These are phyloP conservation scores for Salvelinus sp. DNA, from an alignment of 2,113 vertebrate genomes.

Conservation along the genomic window DNA sequence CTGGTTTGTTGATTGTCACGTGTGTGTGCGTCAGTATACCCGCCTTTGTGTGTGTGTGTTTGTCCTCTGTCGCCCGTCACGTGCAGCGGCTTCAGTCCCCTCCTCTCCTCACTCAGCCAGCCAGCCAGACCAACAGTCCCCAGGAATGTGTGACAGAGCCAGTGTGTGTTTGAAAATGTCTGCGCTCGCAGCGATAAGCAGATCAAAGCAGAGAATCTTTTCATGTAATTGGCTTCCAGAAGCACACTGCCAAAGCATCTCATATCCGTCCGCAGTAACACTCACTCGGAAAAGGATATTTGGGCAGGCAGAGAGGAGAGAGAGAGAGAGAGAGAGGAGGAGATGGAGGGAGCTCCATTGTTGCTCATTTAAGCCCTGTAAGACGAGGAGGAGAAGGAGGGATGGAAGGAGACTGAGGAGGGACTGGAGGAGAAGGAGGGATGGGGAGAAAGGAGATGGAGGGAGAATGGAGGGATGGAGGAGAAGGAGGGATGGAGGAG, in stretches of 20 bases:
- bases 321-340: slow-evolving; percentile 9
- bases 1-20: slow-evolving; percentile 1
- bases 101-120: too few species aligned
- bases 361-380: neutral
- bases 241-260: slow-evolving; percentile 67
- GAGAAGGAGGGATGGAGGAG: too few species aligned
- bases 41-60: slow-evolving; percentile 1
- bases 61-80: slow-evolving; percentile 49
- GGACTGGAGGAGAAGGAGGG: too few species aligned
- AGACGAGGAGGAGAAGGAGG: neutral
- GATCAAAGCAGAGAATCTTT: slow-evolving; percentile 76
- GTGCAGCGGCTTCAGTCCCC: slow-evolving; percentile 6
- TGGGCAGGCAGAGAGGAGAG: slow-evolving; percentile 11
- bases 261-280: slow-evolving; percentile 67
- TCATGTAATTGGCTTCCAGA: slow-evolving; percentile 81
- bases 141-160: slow-evolving; percentile 69
- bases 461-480: too few species aligned
- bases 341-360: slow-evolving; percentile 10
- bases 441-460: too few species aligned
- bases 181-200: slow-evolving; percentile 80
- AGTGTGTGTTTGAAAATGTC: slow-evolving; percentile 69
- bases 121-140: slow-evolving; percentile 44
- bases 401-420: too few species aligned
- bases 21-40: too few species aligned
- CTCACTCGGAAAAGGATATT: slow-evolving; percentile 59